Evolutionary conservation across 2,888 invertebrate genomes (phyloP).

Genomic region (Mayetiola destructor): DNA sequence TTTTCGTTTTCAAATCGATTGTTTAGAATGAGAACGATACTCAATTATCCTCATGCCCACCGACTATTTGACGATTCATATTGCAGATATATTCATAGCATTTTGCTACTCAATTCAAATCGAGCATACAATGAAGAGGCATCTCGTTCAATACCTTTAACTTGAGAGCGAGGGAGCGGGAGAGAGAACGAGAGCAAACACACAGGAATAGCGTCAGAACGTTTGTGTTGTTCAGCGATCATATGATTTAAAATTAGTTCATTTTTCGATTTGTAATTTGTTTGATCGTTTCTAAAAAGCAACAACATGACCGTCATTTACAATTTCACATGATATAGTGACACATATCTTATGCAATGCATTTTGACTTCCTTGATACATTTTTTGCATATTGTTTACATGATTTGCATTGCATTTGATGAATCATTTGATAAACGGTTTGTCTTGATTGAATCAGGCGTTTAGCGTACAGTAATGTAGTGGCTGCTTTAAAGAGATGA

Average conservation of each 20-base stretch:
- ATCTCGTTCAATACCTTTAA: too few relatives aligned
- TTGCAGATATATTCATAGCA: too few relatives aligned
- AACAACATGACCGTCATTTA: neutral
- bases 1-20: too few relatives aligned
- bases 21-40: too few relatives aligned
- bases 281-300: neutral
- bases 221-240: neutral
- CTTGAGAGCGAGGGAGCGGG: too few relatives aligned
- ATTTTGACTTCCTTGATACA: neutral
- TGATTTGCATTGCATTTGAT: neutral
- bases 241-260: neutral
- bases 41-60: too few relatives aligned
- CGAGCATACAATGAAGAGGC: too few relatives aligned
- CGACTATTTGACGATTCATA: too few relatives aligned
- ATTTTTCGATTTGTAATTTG: neutral
- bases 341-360: constrained; percentile 1
- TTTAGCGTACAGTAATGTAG: neutral
- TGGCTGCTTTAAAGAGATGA: neutral
- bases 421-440: neutral
- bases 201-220: neutral
- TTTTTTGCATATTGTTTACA: neutral
- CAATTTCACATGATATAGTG: too few relatives aligned
- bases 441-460: neutral
- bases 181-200: neutral
- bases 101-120: constrained; percentile 3